Conservation (phyloP, 2,113 vertebrate species). For the Vulpes vulpes region DNA sequence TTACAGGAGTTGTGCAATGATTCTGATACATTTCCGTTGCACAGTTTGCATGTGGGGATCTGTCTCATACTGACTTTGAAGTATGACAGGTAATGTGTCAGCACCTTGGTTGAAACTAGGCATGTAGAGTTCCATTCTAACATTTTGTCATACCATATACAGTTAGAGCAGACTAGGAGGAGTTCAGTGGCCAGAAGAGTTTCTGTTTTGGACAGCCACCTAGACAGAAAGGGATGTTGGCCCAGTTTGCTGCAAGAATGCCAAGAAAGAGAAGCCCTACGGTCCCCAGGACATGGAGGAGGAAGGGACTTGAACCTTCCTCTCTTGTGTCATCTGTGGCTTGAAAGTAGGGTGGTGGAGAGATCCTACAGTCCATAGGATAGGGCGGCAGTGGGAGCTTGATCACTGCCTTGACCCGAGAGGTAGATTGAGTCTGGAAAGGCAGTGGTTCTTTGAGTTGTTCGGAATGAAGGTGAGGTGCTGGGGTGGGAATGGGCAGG, state of each 20-base stretch:
- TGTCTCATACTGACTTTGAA: neutral
- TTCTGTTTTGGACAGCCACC: neutral
- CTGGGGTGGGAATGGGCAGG: fast-evolving
- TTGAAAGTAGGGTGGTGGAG: neutral
- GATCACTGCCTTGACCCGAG: too few relatives aligned
- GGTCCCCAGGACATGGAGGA: too few relatives aligned
- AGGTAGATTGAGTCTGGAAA: neutral
- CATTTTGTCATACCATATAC: neutral
- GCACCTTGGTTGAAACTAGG: neutral
- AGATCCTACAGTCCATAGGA: neutral
- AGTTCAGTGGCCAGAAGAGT: neutral
- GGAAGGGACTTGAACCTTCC: neutral
- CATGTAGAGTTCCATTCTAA: neutral
- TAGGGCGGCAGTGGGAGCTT: fast-evolving
- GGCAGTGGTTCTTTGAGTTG: neutral
- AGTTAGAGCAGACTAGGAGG: neutral
- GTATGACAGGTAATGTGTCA: neutral
- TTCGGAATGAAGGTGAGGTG: neutral
- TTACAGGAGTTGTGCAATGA: neutral
- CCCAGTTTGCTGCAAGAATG: neutral
- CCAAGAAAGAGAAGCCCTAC: neutral
- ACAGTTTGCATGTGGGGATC: neutral
- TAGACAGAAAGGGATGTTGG: neutral
- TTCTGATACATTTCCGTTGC: slow-evolving; percentile 54
- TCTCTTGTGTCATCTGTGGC: neutral